Base-by-base conservation (phyloP, 2,113 vertebrate genomes). In the Mus musculus region DNA sequence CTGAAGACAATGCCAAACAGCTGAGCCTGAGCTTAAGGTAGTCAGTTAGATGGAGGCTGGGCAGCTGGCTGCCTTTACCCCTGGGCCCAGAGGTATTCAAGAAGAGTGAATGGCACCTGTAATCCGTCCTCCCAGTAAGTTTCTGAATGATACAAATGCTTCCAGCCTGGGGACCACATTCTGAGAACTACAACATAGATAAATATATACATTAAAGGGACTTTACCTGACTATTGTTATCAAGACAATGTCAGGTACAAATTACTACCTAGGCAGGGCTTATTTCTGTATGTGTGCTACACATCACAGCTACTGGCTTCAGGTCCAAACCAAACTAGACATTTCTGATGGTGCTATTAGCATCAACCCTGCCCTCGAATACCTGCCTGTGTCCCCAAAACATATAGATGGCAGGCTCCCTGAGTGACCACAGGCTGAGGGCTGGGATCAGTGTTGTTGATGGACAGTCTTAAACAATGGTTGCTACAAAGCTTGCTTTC, bases 171-270 rank as follows among this genome's bases (percentile, higher is more conserved):
- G 67, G 78, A 67, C 69, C 63, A 96, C 20, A 86, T 30, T 93
- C 88, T 63, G 80, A 86, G 86, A 80, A 94, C 30, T 14, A 56
- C 0, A 39, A 63, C 54, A 75, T 16, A 88, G 88, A 82, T 67
- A 87, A 95, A 94, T 52, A 88, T 72, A 88, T 67, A 84, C 33
- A 89, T 94, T 89, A 87, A 30, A 87, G 63, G 46, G 16, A 85
- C 49, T 93, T 76, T 94, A 28, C 36, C 30, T 90, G 49, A 82
- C 84, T 85, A n/a, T n/a, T 54, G 46, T 89, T 78, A 90, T 65
- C 49, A 65, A 95, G 88, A 92, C 86, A 92, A 86, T 92, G 72
- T 39, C 26, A 91, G 59, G 42, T 71, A 89, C 14, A 76, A 71
- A 89, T 96, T 72, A 90, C 54, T 86, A 42, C 71, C 59, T 80